phyloP scores from a whole-genome alignment of 1,140 invertebrate species.

The Zeugodacus cucurbitae region DNA sequence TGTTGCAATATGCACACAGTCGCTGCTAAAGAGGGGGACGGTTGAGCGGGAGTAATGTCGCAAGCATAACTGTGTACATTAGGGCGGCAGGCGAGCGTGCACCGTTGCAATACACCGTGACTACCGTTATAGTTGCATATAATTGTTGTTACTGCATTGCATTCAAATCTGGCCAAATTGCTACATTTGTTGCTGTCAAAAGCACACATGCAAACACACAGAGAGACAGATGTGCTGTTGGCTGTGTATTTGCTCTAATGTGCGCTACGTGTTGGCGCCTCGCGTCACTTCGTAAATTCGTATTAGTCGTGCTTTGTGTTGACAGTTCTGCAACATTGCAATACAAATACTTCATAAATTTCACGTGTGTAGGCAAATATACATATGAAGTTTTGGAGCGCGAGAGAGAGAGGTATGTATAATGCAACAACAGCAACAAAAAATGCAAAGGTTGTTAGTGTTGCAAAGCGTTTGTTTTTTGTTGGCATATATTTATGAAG shows the following conservation, averaged over 20 bases:
- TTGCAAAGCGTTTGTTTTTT: neutral
- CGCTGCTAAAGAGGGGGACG: neutral
- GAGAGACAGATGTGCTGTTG: neutral
- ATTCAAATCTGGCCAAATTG: neutral
- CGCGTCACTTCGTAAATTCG: conserved; percentile 11
- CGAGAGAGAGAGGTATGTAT: neutral
- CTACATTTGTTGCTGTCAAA: neutral
- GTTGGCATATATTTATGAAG: neutral
- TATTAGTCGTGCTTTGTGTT: neutral
- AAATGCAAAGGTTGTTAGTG: neutral
- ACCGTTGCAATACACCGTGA: too few relatives aligned
- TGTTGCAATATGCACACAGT: neutral
- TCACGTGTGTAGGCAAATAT: neutral
- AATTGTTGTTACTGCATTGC: neutral
- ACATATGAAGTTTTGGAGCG: too few relatives aligned
- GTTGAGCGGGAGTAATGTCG: neutral
- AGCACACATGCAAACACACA: neutral
- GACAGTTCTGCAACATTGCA: conserved; percentile 10
- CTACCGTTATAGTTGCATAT: neutral
- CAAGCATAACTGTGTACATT: neutral
- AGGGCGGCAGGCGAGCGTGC: too few relatives aligned
- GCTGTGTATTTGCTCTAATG: neutral
- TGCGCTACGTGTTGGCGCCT: neutral
- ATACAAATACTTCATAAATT: conserved; percentile 21
- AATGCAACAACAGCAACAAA: neutral